A percentile compares a stretch with the other conserved stretches of the same genome.
These are phyloP conservation scores for Octomys mimax DNA, from an alignment of 2,797 vertebrate genomes.

Conservation along the genomic window DNA sequence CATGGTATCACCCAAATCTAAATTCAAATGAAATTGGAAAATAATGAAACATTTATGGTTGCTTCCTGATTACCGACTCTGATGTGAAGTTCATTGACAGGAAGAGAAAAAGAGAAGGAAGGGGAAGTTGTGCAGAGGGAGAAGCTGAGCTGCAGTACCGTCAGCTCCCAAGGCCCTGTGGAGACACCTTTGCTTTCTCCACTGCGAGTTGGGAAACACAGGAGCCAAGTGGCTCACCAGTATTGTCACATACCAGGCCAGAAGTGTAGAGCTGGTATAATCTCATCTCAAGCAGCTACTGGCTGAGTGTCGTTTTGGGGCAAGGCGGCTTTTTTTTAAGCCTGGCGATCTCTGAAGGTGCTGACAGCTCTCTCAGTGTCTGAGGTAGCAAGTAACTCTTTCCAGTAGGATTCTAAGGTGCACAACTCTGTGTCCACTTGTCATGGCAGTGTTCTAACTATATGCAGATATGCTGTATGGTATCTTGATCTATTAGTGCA, in stretches of 20 bases:
- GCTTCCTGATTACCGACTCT: background rate
- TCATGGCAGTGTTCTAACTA: background rate
- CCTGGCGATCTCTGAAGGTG: background rate
- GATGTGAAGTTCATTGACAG: too few relatives aligned
- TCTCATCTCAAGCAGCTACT: background rate
- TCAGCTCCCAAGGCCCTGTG: background rate
- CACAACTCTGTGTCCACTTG: background rate
- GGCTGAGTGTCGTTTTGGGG: accelerated
- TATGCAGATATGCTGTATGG: background rate
- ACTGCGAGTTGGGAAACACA: background rate
- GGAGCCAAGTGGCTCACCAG: background rate
- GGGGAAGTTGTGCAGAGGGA: background rate
- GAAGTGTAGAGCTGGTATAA: background rate
- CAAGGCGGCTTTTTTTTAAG: background rate
- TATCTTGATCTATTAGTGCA: background rate
- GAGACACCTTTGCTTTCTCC: background rate
- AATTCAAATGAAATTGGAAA: background rate
- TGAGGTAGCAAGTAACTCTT: background rate
- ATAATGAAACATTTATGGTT: background rate
- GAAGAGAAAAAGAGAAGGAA: background rate
- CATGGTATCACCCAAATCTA: background rate
- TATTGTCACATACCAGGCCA: background rate
- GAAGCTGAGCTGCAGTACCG: background rate
- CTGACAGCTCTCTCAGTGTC: background rate
- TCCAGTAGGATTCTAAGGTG: background rate